Base-by-base conservation (phyloP, 2,113 vertebrate genomes). In the Podarcis raffonei region DNA sequence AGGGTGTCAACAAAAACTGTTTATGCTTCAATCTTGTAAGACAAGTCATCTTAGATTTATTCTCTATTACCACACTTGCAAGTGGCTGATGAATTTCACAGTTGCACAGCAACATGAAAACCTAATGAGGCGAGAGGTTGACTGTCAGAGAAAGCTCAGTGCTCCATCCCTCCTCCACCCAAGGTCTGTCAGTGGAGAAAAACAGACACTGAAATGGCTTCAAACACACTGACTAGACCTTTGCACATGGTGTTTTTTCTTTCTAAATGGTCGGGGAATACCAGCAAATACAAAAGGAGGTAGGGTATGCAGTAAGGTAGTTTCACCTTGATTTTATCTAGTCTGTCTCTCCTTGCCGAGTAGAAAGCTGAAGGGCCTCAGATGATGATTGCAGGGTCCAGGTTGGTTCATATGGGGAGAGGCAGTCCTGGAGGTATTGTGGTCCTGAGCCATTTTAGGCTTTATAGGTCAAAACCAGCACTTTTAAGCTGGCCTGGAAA, bases 31-130 rank as follows among this genome's bases (percentile, higher is more conserved):
- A 37, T 11, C 59, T 91, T 37, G 37, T 18, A 91, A 91, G 23
- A 81, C 0, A 89, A 68, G 66, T 83, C 90, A 85, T 81, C n/a
- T 90, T 57, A 79, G 92, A 93, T 66, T 6, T 8, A 57, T 69
- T 65, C 0, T 0, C 57, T 76, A 13, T 5, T 4, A 71, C 81
- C 20, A 0, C 5, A 87, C 37, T 75, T 30, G 9, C 86, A 88
- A 93, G 84, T 93, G 94, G 93, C 75, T 91, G 92, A 86, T 0
- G 77, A 90, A 89, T 89, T 42, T 66, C 91, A 92, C 90, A 91
- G 91, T 93, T 93, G 94, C 93, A 88, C 93, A 91, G 94, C 95
- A 95, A 93, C 68, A 7, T 87, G 39, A 74, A 83, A 78, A 72
- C 89, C 90, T 62, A 0, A 0, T 92, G 91, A 90, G 89, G 85